phyloP scores from a whole-genome alignment of 2,797 vertebrate species.

The Echiichthys vipera region DNA sequence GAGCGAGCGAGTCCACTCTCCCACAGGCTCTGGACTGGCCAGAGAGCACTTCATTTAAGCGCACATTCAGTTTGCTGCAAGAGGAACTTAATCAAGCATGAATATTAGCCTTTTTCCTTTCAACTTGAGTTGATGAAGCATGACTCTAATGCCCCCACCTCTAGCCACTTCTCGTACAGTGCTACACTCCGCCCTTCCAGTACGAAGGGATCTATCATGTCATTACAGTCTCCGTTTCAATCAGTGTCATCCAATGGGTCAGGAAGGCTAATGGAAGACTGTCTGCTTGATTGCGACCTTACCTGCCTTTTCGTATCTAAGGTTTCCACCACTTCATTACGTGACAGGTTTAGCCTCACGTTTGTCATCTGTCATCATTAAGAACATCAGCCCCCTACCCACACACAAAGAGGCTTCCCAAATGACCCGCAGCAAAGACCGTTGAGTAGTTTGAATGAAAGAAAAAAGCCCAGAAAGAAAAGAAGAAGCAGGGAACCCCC shows the following conservation, averaged over 20 bases:
- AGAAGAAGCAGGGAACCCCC: conserved; percentile 30
- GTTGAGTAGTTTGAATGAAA: conserved; percentile 24
- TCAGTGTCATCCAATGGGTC: conserved; percentile 56
- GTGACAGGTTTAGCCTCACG: conserved; percentile 30
- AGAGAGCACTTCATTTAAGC: conserved; percentile 58
- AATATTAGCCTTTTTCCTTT: conserved; percentile 62
- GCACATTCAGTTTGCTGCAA: conserved; percentile 59
- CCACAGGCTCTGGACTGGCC: conserved; percentile 42
- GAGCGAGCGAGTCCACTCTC: conserved; percentile 9
- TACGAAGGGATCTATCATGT: conserved; percentile 47
- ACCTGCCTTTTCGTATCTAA: conserved; percentile 48
- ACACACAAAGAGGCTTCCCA: conserved; percentile 43
- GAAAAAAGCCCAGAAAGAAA: conserved; percentile 1
- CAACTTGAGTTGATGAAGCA: conserved; percentile 78
- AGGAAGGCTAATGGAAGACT: conserved; percentile 44
- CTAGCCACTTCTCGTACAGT: conserved; percentile 47
- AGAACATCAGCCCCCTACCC: conserved; percentile 28
- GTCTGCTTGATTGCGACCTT: conserved; percentile 59
- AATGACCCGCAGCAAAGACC: conserved; percentile 35
- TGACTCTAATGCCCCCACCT: conserved; percentile 65
- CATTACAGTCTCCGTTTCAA: conserved; percentile 60
- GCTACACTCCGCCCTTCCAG: conserved; percentile 44
- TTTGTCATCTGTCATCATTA: conserved; percentile 72
- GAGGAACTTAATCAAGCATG: conserved; percentile 74
- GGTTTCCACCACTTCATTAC: conserved; percentile 52